A percentile compares a stretch with the other conserved stretches of the same genome.
Conservation (phyloP, 2,888 invertebrate genomes). For the Xestia sexstrigata region DNA sequence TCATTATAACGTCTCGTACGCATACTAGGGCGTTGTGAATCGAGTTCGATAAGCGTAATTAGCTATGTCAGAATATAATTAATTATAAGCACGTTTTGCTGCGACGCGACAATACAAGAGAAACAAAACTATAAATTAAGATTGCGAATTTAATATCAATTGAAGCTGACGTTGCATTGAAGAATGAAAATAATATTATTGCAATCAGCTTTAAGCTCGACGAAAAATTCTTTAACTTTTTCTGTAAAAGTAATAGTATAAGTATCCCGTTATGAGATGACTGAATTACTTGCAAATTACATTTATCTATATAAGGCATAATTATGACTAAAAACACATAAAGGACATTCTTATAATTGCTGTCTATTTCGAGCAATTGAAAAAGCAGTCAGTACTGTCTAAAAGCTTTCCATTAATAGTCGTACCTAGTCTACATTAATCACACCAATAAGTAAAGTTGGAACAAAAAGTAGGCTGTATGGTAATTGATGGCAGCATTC, state of each 20-base stretch:
- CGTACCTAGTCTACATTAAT: slow-evolving; percentile 52
- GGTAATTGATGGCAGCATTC: slow-evolving; percentile 82
- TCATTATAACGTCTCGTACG: slow-evolving; percentile 12
- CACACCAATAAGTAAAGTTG: slow-evolving; percentile 60
- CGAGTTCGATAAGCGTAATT: slow-evolving; percentile 34
- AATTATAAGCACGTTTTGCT: slow-evolving; percentile 42
- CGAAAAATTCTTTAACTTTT: slow-evolving; percentile 3
- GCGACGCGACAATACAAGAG: background rate
- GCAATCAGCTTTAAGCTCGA: slow-evolving; percentile 1
- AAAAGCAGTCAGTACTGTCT: slow-evolving; percentile 43
- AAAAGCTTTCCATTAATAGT: slow-evolving; percentile 51
- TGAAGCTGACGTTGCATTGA: background rate
- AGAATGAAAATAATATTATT: background rate
- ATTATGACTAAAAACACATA: slow-evolving; percentile 42
- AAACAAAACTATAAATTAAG: slow-evolving; percentile 15
- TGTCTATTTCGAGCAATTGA: slow-evolving; percentile 41
- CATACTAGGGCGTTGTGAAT: slow-evolving; percentile 41
- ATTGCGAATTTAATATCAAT: slow-evolving; percentile 23
- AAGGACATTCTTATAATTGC: slow-evolving; percentile 35
- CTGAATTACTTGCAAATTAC: slow-evolving; percentile 13
- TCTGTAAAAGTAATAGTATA: too few species aligned
- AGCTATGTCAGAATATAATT: slow-evolving; percentile 38
- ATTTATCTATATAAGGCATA: slow-evolving; percentile 35
- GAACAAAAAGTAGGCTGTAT: slow-evolving; percentile 71
- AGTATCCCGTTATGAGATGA: slow-evolving; percentile 12